phyloP scores from a whole-genome alignment of 2,113 vertebrate species.

The Hypanus sabinus region DNA sequence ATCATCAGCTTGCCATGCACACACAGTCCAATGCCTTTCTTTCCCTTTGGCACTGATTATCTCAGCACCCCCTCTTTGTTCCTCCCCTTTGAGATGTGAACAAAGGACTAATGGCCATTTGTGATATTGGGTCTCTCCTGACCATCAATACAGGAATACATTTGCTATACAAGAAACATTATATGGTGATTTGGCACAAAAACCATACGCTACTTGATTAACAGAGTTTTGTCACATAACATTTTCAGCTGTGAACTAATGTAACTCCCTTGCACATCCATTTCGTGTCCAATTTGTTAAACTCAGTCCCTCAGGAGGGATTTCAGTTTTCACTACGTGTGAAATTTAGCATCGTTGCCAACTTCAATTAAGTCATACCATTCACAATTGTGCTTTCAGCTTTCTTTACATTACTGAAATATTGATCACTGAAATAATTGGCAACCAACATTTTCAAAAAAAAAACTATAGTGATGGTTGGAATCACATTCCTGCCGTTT shows the following conservation, averaged over 20 bases:
- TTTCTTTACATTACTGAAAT: not conserved
- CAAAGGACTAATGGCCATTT: not conserved
- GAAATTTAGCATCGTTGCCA: not conserved
- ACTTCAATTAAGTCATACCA: not conserved
- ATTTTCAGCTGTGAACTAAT: not conserved
- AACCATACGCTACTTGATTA: not conserved
- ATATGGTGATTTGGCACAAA: not conserved
- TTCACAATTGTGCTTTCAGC: conserved; percentile 4
- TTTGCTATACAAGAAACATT: not conserved
- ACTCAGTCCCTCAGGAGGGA: not conserved
- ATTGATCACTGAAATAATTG: not conserved
- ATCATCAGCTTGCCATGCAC: too few species aligned
- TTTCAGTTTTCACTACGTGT: not conserved
- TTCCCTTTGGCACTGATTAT: too few species aligned
- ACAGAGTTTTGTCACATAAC: not conserved
- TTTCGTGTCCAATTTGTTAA: not conserved
- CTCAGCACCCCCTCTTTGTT: not conserved
- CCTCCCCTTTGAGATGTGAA: not conserved
- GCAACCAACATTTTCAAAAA: not conserved
- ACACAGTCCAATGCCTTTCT: too few species aligned
- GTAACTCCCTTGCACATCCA: not conserved
- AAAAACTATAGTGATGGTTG: not conserved
- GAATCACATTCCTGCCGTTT: not conserved
- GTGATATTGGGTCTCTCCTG: too few species aligned
- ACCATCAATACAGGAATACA: too few species aligned